Conservation (phyloP, 2,113 vertebrate species). For the Grus americana region DNA sequence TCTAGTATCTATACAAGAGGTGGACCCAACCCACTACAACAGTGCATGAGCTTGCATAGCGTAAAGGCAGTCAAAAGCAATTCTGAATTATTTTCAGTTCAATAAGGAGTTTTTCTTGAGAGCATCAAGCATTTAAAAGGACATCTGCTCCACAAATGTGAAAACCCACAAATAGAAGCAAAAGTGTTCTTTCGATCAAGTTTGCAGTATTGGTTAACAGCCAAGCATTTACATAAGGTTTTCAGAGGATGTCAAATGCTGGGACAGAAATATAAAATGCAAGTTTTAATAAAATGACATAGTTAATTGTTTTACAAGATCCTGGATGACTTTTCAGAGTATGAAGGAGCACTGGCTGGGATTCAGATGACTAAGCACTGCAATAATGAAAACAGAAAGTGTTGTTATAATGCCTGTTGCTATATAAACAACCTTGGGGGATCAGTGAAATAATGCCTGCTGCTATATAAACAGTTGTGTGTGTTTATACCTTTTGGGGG, state of each 20-base stretch:
- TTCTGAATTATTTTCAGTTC: not conserved
- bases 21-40: not conserved
- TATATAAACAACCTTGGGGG: conserved; percentile 47
- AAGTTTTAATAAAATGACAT: conserved; percentile 70
- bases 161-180: conserved; percentile 57
- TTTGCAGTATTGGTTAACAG: not conserved
- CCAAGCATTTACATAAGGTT: conserved; percentile 49
- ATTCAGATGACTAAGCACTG: conserved; percentile 57
- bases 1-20: not conserved
- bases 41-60: not conserved
- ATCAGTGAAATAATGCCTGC: conserved; percentile 50
- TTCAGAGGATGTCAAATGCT: conserved; percentile 60
- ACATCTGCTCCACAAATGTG: conserved; percentile 59
- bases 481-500: conserved; percentile 42
- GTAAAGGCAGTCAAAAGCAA: not conserved
- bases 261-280: conserved; percentile 50
- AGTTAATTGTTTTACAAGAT: conserved; percentile 60
- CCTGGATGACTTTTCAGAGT: conserved; percentile 42
- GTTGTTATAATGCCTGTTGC: conserved; percentile 51
- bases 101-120: not conserved
- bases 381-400: conserved; percentile 63
- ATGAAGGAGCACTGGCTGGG: conserved; percentile 43
- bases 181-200: conserved; percentile 28
- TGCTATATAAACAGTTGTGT: conserved; percentile 38
- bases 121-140: not conserved